Percentiles rank a stretch among this genome's conserved stretches.
These are phyloP conservation scores for Parnassius smintheus DNA, from an alignment of 2,888 invertebrate genomes.

Conservation along the genomic window DNA sequence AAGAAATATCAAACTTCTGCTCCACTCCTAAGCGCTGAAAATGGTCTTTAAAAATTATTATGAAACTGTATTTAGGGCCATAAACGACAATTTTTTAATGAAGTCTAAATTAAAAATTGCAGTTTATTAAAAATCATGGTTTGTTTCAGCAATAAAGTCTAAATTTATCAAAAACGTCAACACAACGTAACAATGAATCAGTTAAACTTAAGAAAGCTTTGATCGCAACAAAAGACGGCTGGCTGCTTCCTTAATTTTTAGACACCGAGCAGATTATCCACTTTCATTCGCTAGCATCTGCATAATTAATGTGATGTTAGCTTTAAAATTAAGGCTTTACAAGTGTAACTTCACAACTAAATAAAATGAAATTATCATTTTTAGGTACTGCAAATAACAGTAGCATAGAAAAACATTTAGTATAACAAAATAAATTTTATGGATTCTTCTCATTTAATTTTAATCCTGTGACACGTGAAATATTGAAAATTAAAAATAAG, in stretches of 20 bases:
- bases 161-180: slow-evolving; percentile 29
- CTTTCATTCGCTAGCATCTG: slow-evolving; percentile 64
- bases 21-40: no score
- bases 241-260: slow-evolving; percentile 67
- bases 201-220: slow-evolving; percentile 60
- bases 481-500: no score
- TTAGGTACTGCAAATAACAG: background rate
- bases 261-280: slow-evolving; percentile 71
- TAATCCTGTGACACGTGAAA: no score
- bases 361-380: background rate
- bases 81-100: no score
- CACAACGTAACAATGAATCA: slow-evolving; percentile 72
- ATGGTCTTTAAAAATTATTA: no score
- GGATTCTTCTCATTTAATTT: background rate
- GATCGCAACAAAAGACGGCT: slow-evolving; percentile 61
- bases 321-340: no score
- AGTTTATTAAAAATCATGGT: background rate
- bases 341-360: background rate
- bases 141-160: background rate
- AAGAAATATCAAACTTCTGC: no score
- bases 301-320: slow-evolving; percentile 66
- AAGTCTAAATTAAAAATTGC: background rate
- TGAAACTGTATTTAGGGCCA: no score
- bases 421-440: background rate
- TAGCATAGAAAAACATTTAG: background rate